Evolutionary conservation across 2,113 vertebrate species (phyloP), one percentile per base, ranked within the genome.

Genomic region (Cariama cristata): DNA sequence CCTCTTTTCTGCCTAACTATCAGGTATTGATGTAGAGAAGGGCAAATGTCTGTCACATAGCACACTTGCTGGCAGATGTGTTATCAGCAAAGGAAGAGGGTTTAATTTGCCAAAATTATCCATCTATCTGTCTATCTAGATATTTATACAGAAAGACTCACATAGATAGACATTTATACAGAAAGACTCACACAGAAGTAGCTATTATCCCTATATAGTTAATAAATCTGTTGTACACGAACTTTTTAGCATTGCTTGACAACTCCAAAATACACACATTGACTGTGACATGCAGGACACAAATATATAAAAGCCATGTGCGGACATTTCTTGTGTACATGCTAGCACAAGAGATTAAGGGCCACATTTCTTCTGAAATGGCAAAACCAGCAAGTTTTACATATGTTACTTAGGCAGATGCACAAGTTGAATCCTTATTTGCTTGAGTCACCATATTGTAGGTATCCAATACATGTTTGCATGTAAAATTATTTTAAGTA

Each of bases 1-100:
- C 80, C 91, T 97, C 86, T 97, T 97, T 97, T 94, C 94, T 97
- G 95, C 90, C 95, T 95, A 94, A 80, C 93, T 95, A 95, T 94
- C 76, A 96, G 82, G 81, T 94, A 96, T 74, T 84, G 71, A 93
- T 86, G 71, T n/a, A 79, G 73, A 91, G 74, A 88, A 93, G 85
- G 80, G 75, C 67, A 90, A 96, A 95, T 95, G 87, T 88, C 84
- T 96, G 49, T 93, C 91, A 93, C 66, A 47, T 28, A 72, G 77
- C 72, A 87, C 62, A 69, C 66, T 96, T 80, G 24, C 58, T 93
- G 71, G 63, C 82, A 96, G 92, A 92, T 95, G 77, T 71, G 84
- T 81, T 96, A 87, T 93, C 80, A 86, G 79, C 40, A 88, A 94
- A 55, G 58, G 30, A 97, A 90, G 40, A 79, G 50, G 74, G 75